phyloP scores from a whole-genome alignment of 2,888 invertebrate genomes.

The Erebia aethiops region DNA sequence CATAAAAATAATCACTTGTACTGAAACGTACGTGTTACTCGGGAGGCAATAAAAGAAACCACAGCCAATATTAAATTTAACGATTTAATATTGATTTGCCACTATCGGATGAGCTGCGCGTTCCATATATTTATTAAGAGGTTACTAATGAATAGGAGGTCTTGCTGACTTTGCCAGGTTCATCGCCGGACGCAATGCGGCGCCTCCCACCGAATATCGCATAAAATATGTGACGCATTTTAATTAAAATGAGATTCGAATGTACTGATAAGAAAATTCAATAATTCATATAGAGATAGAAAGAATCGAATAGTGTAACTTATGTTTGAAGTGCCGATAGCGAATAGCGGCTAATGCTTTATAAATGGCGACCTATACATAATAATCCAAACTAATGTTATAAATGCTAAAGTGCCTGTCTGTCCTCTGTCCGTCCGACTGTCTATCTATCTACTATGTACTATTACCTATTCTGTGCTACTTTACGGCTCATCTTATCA shows the following conservation, averaged over 20 bases:
- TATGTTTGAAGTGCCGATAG: constrained; percentile 53
- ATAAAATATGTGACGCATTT: constrained; percentile 81
- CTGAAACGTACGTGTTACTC: constrained; percentile 67
- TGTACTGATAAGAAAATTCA: constrained; percentile 74
- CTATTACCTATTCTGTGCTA: no score
- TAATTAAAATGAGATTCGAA: constrained; percentile 80
- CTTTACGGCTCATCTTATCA: no score
- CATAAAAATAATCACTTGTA: constrained; percentile 71
- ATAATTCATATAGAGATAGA: constrained; percentile 66
- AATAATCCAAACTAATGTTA: no score
- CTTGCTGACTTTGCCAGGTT: constrained; percentile 57
- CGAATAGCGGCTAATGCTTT: constrained; percentile 52
- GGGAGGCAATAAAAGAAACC: constrained; percentile 79
- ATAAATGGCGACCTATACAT: no score
- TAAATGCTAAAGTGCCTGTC: no score
- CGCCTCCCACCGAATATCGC: constrained; percentile 78
- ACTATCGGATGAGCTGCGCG: constrained; percentile 55
- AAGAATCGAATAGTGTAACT: constrained; percentile 37
- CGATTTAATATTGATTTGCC: constrained; percentile 78
- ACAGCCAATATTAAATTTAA: constrained; percentile 81
- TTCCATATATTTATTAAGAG: constrained; percentile 45
- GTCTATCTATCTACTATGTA: no score
- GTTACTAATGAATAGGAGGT: constrained; percentile 50
- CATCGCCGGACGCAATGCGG: constrained; percentile 61
- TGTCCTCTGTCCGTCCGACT: no score